Evolutionary conservation across 2,113 vertebrate genomes (phyloP).

Genomic region (Ptychochromis oligacanthus): DNA sequence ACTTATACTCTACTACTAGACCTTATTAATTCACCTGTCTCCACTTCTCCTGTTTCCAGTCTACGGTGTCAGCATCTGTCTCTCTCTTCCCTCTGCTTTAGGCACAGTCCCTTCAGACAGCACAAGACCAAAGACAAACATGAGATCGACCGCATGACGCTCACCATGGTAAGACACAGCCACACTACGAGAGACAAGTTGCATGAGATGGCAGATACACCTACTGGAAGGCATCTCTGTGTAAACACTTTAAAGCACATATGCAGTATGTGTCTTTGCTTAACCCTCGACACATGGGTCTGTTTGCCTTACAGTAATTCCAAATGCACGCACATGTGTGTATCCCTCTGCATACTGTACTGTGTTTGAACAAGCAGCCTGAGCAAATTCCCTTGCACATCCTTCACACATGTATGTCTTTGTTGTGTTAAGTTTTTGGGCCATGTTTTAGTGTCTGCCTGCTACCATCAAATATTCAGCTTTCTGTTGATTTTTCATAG

Average conservation of each 20-base stretch:
- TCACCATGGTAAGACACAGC: slow-evolving; percentile 90
- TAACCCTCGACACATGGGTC: slow-evolving; percentile 7
- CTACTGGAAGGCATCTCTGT: background rate
- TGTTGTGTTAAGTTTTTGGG: background rate
- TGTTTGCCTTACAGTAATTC: slow-evolving; percentile 31
- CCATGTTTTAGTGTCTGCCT: background rate
- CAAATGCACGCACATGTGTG: slow-evolving; percentile 24
- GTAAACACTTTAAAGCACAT: slow-evolving; percentile 8
- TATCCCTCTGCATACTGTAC: background rate
- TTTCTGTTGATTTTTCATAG: background rate
- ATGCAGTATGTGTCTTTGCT: slow-evolving; percentile 3
- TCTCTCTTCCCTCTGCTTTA: slow-evolving; percentile 54
- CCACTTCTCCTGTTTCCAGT: background rate
- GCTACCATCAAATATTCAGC: background rate
- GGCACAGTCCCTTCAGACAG: slow-evolving; percentile 98
- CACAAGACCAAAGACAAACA: slow-evolving; percentile 99
- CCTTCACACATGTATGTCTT: background rate
- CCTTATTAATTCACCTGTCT: background rate
- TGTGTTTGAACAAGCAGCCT: slow-evolving; percentile 9
- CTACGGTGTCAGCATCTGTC: background rate
- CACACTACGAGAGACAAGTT: background rate
- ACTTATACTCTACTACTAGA: background rate
- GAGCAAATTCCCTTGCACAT: background rate
- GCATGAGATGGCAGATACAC: background rate
- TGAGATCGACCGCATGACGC: slow-evolving; percentile 98